Percentiles rank a stretch among this genome's conserved stretches.
These are phyloP conservation scores for Erebia epiphron DNA, from an alignment of 2,888 invertebrate genomes.

Conservation along the genomic window DNA sequence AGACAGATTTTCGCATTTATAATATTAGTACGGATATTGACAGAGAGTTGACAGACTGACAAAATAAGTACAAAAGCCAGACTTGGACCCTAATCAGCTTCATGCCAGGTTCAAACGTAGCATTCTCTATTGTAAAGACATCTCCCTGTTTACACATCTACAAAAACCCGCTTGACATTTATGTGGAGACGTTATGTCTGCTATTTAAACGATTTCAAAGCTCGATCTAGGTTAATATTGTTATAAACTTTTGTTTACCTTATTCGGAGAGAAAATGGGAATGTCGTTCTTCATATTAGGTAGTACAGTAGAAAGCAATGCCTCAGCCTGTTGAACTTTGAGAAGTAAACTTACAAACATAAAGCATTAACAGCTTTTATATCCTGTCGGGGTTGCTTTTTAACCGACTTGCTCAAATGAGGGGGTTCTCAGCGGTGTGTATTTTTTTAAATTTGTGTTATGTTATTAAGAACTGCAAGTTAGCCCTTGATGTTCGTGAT, in stretches of 20 bases:
- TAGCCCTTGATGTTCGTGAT: too few relatives aligned
- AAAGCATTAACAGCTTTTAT: too few relatives aligned
- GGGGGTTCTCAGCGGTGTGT: too few relatives aligned
- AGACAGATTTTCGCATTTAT: neutral
- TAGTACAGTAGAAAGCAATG: conserved; percentile 1
- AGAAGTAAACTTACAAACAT: neutral
- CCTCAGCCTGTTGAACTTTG: neutral
- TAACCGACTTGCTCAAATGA: too few relatives aligned
- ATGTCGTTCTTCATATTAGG: conserved; percentile 1
- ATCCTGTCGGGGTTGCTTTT: too few relatives aligned
- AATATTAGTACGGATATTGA: neutral
- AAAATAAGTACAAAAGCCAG: neutral
- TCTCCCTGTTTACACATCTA: neutral
- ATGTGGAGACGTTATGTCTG: conserved; percentile 16
- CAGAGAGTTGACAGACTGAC: neutral
- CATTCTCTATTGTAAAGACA: neutral
- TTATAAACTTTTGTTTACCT: conserved; percentile 13
- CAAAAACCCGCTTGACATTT: conserved; percentile 1
- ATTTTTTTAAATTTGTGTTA: too few relatives aligned
- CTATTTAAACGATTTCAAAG: conserved; percentile 5
- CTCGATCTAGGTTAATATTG: conserved; percentile 20
- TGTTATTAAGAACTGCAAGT: too few relatives aligned
- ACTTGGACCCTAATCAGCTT: neutral
- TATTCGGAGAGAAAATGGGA: conserved; percentile 3
- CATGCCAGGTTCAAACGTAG: neutral